phyloP scores from a whole-genome alignment of 2,888 invertebrate species.

The Cantharis flavilabris region DNA sequence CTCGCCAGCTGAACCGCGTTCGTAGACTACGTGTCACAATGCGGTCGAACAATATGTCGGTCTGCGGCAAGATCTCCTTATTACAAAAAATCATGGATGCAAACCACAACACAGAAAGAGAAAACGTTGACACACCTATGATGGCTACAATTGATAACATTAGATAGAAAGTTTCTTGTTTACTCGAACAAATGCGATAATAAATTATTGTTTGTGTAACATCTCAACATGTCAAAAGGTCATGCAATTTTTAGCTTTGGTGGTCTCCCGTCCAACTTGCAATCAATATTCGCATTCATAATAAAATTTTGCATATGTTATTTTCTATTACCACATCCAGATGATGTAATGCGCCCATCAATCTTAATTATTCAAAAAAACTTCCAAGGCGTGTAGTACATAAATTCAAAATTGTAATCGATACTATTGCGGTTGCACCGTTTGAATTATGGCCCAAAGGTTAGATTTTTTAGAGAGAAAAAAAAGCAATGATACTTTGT shows the following conservation, averaged over 20 bases:
- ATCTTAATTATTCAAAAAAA: neutral
- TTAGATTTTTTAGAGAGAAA: neutral
- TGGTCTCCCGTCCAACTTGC: neutral
- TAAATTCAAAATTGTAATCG: neutral
- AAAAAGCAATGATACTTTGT: no score
- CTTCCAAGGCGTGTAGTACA: neutral
- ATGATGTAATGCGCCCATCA: neutral
- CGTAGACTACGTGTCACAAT: slow-evolving; percentile 33
- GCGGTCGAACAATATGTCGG: slow-evolving; percentile 29
- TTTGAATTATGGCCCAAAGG: neutral
- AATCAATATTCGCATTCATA: neutral
- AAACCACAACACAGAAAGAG: slow-evolving; percentile 12
- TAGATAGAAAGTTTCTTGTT: neutral
- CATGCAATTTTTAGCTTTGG: neutral
- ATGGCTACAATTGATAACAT: neutral
- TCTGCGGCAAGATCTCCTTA: slow-evolving; percentile 30
- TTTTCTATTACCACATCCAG: neutral
- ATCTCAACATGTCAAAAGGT: neutral
- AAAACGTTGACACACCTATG: slow-evolving; percentile 16
- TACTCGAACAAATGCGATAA: neutral
- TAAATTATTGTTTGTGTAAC: neutral
- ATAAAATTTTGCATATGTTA: no score
- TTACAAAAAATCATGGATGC: slow-evolving; percentile 23
- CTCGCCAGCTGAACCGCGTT: slow-evolving; percentile 29
- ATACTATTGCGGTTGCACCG: neutral